Evolutionary conservation across 2,888 invertebrate species (phyloP).

Genomic region (Cantharis nigra): DNA sequence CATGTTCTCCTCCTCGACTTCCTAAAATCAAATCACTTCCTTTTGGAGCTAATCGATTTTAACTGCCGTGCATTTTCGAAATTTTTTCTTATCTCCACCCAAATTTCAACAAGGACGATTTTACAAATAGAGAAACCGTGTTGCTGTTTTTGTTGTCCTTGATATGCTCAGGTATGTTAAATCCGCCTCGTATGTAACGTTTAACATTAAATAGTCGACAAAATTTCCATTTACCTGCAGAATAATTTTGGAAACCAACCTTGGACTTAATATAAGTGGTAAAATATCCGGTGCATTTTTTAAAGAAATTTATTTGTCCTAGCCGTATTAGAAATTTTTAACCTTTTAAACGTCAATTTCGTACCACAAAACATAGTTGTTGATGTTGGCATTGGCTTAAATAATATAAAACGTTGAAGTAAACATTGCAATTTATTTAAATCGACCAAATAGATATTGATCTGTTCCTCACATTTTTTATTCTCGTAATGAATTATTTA

Average conservation of each 20-base stretch:
- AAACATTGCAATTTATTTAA: not conserved
- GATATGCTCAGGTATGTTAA: not conserved
- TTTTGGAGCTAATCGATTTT: not conserved
- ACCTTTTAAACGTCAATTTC: not conserved
- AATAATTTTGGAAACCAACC: conserved; percentile 1
- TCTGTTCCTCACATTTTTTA: not conserved
- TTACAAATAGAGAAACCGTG: not conserved
- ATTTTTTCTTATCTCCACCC: not conserved
- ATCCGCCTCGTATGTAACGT: not conserved
- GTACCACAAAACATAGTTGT: not conserved
- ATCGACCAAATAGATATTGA: not conserved
- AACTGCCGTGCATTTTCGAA: not conserved
- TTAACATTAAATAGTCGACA: not conserved
- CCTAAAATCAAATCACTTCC: not conserved
- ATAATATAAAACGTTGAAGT: not conserved
- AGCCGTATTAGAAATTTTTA: not conserved
- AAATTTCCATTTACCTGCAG: not conserved
- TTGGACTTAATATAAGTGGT: conserved; percentile 10
- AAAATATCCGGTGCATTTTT: conserved; percentile 11
- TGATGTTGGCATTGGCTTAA: not conserved
- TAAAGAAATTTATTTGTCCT: not conserved
- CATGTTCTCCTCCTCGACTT: not conserved
- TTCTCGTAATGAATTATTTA: not conserved
- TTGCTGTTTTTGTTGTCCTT: not conserved
- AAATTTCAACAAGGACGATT: not conserved